phyloP scores from a whole-genome alignment of 2,888 invertebrate genomes.

The Tortrix viridana region DNA sequence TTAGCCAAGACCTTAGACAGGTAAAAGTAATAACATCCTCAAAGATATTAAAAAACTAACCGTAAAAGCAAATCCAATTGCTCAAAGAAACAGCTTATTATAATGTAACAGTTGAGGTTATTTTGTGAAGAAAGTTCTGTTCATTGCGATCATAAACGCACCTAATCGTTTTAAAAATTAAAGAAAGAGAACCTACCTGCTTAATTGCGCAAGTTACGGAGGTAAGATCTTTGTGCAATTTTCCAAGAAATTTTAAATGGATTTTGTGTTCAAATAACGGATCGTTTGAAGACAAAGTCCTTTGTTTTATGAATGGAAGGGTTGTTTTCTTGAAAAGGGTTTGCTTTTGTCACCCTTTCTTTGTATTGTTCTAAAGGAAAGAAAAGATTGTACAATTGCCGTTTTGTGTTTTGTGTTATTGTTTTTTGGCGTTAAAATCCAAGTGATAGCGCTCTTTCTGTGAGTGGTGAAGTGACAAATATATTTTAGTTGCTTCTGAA shows the following conservation, averaged over 20 bases:
- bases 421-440: conserved; percentile 51
- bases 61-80: not conserved
- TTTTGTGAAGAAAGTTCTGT: conserved; percentile 15
- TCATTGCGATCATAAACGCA: conserved; percentile 7
- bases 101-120: not conserved
- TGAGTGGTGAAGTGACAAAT: not conserved
- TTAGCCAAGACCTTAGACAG: too few relatives aligned
- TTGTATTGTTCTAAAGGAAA: conserved; percentile 61
- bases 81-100: not conserved
- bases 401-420: conserved; percentile 57
- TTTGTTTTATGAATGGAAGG: conserved; percentile 72
- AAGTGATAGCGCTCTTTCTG: conserved; percentile 38
- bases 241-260: conserved; percentile 63
- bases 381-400: conserved; percentile 70
- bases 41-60: not conserved
- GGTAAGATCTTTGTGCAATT: conserved; percentile 42
- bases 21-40: too few relatives aligned
- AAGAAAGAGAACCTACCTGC: conserved; percentile 43
- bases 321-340: conserved; percentile 80
- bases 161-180: conserved; percentile 20
- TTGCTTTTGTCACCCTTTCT: conserved; percentile 74
- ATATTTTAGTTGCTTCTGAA: conserved; percentile 11
- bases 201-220: conserved; percentile 37
- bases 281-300: conserved; percentile 61
- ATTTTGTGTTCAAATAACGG: conserved; percentile 74